phyloP scores from a whole-genome alignment of 2,113 vertebrate species.

The Tachuris rubrigastra region DNA sequence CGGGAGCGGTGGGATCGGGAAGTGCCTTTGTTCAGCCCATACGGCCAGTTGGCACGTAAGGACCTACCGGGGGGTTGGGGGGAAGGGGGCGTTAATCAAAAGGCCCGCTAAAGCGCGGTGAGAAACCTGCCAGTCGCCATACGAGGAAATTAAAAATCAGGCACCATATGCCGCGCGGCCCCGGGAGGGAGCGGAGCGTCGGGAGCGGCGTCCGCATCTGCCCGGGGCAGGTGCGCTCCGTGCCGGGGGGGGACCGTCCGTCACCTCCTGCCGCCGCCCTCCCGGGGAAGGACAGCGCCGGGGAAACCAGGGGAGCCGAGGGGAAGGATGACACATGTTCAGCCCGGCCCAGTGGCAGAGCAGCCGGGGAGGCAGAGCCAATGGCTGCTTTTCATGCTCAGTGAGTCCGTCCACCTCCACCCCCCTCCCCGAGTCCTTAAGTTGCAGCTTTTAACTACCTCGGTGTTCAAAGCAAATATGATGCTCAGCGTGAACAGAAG shows the following conservation, averaged over 20 bases:
- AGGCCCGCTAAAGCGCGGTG: not conserved
- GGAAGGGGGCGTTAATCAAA: not conserved
- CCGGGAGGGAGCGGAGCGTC: not conserved
- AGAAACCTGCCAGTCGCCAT: slow-evolving; percentile 20
- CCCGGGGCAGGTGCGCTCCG: not conserved
- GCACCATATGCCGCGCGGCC: not conserved
- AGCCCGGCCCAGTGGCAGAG: slow-evolving; percentile 27
- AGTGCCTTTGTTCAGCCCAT: not conserved
- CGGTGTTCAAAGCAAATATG: not conserved
- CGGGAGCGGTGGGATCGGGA: not conserved
- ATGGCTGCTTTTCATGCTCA: slow-evolving; percentile 4
- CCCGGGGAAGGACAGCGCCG: not conserved
- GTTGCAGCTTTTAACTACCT: slow-evolving; percentile 34
- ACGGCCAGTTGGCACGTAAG: not conserved
- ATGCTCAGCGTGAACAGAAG: slow-evolving; percentile 53
- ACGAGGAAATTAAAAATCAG: slow-evolving; percentile 53
- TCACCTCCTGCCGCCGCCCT: not conserved
- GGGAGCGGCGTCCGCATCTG: not conserved
- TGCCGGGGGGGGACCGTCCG: not conserved
- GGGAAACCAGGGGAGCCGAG: not conserved
- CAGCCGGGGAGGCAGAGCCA: slow-evolving; percentile 36
- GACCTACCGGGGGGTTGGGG: not conserved
- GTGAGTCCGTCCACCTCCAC: slow-evolving; percentile 14
- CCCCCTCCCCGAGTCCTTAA: not conserved
- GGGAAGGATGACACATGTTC: slow-evolving; percentile 3